These are phyloP conservation scores for Heliconius himera DNA, from an alignment of 1,140 invertebrate species.

Conservation along the genomic window DNA sequence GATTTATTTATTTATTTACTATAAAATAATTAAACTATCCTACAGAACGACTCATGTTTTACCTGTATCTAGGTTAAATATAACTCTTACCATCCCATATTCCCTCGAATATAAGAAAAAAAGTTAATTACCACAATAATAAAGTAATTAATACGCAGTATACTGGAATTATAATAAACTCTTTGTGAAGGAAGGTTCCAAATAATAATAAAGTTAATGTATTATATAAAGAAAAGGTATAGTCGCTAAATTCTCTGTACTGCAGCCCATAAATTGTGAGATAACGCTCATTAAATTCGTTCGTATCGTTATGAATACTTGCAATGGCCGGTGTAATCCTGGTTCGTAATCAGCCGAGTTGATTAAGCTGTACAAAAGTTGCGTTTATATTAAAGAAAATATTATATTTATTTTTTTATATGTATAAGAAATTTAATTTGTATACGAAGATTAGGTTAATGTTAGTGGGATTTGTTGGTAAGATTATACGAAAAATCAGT, in stretches of 20 bases:
- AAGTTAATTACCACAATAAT: not conserved
- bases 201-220: not conserved
- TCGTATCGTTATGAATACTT: conserved; percentile 51
- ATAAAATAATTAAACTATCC: too few relatives aligned
- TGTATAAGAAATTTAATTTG: conserved; percentile 17
- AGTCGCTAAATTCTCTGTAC: conserved; percentile 27
- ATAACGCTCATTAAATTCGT: conserved; percentile 55
- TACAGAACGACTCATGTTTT: too few relatives aligned
- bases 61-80: too few relatives aligned
- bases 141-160: not conserved
- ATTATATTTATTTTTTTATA: not conserved
- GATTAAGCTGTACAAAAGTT: conserved; percentile 53
- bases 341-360: conserved; percentile 53
- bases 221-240: conserved; percentile 26
- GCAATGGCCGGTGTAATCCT: conserved; percentile 50
- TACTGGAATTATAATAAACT: not conserved
- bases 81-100: too few relatives aligned
- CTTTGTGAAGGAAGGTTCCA: not conserved
- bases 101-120: too few relatives aligned
- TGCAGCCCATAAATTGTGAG: conserved; percentile 49
- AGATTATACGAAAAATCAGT: not conserved
- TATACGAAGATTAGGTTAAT: not conserved
- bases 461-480: not conserved
- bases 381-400: conserved; percentile 32
- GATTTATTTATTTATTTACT: too few relatives aligned